Percentiles rank a stretch among this genome's conserved stretches.
Evolutionary conservation across 2,888 invertebrate genomes (phyloP).

Genomic region (Polymixis flavicincta): DNA sequence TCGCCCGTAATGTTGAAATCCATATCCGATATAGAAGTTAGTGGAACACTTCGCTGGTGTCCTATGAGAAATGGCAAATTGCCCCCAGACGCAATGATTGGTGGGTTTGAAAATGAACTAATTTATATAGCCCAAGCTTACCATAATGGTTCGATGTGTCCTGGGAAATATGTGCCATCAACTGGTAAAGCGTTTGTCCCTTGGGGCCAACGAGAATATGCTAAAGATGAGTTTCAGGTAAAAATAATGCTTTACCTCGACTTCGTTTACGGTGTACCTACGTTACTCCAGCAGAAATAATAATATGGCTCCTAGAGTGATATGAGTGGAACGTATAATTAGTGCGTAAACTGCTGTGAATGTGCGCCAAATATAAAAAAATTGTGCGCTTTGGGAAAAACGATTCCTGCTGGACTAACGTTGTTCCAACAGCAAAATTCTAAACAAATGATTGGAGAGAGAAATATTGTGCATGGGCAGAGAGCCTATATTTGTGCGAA

Average conservation of each 20-base stretch:
- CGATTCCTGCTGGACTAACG: too few species aligned
- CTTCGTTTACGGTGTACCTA: too few species aligned
- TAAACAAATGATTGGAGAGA: too few species aligned
- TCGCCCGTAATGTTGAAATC: conserved; percentile 53
- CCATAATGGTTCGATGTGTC: conserved; percentile 93
- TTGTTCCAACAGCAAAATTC: too few species aligned
- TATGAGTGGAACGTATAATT: too few species aligned
- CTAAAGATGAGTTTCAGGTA: conserved; percentile 93
- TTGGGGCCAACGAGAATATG: conserved; percentile 94
- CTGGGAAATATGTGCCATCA: conserved; percentile 93
- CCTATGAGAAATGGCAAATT: conserved; percentile 88
- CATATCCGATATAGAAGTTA: conserved; percentile 35
- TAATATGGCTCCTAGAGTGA: too few species aligned
- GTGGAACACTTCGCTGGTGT: conserved; percentile 91
- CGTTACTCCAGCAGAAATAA: too few species aligned
- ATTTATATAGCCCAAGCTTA: conserved; percentile 92
- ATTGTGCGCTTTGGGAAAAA: too few species aligned
- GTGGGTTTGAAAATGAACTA: conserved; percentile 91
- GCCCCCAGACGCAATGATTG: conserved; percentile 93
- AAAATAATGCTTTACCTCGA: not conserved
- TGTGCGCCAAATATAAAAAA: too few species aligned
- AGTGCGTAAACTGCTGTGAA: too few species aligned
- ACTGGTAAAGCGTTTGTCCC: conserved; percentile 93
- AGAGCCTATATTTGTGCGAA: too few species aligned
- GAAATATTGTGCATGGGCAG: too few species aligned